Evolutionary conservation across 2,113 vertebrate species (phyloP).

Genomic region (Mellivora capensis): DNA sequence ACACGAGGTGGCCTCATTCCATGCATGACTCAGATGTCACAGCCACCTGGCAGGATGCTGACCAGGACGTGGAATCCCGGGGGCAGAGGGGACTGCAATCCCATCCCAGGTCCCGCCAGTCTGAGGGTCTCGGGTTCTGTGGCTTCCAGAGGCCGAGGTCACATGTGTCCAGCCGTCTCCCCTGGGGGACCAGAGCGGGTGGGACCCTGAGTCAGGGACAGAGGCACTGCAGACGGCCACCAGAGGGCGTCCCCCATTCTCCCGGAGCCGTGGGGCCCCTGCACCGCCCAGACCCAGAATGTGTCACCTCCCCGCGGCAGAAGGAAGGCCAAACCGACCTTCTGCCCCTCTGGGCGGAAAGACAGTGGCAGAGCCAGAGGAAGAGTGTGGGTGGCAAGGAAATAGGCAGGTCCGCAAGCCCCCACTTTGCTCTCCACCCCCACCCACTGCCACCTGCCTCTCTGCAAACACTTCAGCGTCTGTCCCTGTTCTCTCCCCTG

Average conservation of each 20-base stretch:
- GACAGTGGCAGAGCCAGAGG: not conserved
- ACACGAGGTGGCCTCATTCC: not conserved
- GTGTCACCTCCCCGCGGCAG: not conserved
- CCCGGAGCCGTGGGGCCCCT: too few relatives aligned
- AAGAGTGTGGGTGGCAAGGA: not conserved
- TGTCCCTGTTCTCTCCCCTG: not conserved
- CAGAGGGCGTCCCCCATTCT: not conserved
- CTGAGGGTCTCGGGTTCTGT: not conserved
- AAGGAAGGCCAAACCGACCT: not conserved
- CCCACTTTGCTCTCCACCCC: not conserved
- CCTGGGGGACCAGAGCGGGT: too few relatives aligned
- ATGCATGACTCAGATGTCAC: not conserved
- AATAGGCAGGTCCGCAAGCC: not conserved
- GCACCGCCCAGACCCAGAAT: not conserved
- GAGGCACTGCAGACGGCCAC: not conserved
- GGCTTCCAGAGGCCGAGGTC: not conserved
- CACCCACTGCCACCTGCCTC: not conserved
- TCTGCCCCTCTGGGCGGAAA: not conserved
- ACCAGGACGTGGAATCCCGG: not conserved
- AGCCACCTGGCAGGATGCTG: not conserved
- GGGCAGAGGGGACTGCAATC: not conserved
- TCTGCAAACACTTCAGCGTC: not conserved
- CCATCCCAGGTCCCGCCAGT: not conserved
- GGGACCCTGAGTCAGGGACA: not conserved
- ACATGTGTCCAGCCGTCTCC: fast-evolving